Conservation (phyloP, 2,113 vertebrate species). For the Parotia lawesii region DNA sequence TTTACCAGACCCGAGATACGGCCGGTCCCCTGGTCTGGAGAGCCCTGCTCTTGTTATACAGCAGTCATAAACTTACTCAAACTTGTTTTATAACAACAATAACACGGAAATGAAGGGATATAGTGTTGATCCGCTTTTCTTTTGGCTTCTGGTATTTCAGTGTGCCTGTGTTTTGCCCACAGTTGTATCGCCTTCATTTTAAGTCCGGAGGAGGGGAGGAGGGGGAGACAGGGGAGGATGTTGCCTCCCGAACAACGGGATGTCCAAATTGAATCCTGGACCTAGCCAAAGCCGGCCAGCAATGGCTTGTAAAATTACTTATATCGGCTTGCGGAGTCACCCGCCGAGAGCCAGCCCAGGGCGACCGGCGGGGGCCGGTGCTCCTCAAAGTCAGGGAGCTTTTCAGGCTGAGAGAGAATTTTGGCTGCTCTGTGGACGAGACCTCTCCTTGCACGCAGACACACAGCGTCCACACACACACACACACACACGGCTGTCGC, state of each 20-base stretch:
- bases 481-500: not conserved
- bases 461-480: not conserved
- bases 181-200: not conserved
- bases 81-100: not conserved
- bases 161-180: not conserved
- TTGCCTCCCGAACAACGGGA: not conserved
- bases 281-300: not conserved
- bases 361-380: not conserved
- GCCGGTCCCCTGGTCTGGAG: not conserved
- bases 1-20: not conserved
- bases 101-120: not conserved
- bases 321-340: not conserved
- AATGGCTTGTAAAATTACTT: not conserved
- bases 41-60: not conserved
- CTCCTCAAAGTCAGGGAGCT: not conserved
- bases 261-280: not conserved
- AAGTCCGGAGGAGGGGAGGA: not conserved
- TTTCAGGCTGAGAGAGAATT: not conserved
- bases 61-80: not conserved
- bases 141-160: not conserved
- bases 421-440: not conserved
- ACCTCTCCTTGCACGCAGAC: not conserved
- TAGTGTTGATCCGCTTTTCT: not conserved
- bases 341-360: not conserved
- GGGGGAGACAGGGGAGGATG: fast-evolving